Conservation (phyloP, 2,797 vertebrate genomes). For the Picus viridis region DNA sequence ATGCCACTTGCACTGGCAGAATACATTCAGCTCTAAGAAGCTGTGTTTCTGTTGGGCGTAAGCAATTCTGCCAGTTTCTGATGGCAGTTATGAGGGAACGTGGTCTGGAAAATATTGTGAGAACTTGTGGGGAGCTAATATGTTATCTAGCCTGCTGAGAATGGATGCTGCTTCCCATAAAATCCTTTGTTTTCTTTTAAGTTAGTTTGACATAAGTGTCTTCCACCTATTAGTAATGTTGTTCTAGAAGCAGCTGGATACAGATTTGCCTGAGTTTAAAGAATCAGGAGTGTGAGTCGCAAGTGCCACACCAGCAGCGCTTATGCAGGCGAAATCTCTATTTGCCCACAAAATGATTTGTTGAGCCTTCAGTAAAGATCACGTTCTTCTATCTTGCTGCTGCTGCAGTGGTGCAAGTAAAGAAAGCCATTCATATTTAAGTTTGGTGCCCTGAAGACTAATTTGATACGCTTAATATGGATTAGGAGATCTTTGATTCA, state of each 20-base stretch:
- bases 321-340: neutral
- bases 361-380: neutral
- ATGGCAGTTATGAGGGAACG: neutral
- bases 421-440: neutral
- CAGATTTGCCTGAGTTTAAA: neutral
- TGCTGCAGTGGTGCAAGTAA: accelerated
- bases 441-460: neutral
- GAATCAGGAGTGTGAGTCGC: neutral
- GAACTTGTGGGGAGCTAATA: neutral
- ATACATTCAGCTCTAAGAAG: neutral
- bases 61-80: neutral
- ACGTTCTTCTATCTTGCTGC: neutral
- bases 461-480: neutral
- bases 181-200: neutral
- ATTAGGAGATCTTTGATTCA: conserved; percentile 27
- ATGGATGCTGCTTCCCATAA: neutral
- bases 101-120: neutral
- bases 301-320: neutral
- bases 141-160: neutral
- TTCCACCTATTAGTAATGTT: neutral
- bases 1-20: neutral
- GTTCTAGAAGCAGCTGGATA: neutral
- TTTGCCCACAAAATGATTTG: neutral
- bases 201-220: neutral
- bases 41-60: neutral